Base-by-base conservation (phyloP, 2,797 vertebrate species). In the Anisognathus igniventris region DNA sequence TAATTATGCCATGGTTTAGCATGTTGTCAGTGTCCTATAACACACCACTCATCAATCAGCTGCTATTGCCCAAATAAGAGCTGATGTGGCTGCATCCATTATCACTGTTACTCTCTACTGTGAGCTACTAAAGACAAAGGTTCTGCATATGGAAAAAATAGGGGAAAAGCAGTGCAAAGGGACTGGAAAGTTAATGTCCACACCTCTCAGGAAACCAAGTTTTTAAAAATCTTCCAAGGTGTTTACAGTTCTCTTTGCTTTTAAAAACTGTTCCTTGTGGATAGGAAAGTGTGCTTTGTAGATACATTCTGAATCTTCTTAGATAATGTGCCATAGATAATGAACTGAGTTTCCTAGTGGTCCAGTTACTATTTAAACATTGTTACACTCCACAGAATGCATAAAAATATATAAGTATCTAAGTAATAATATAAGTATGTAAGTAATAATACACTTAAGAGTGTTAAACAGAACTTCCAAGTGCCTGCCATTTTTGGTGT, bases 211-310 rank as follows among this genome's bases (percentile, higher is more conserved):
- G 27, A 70, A 31, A 14, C 2, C 6, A 40, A 3, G 1, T 2
- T 60, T 86, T 62, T 40, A 0, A 6, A 90, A 92, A 39, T 37
- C 27, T 76, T 68, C 14, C 22, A 64, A 40, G 31, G 30, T 14
- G 45, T 76, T 66, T 84, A 33, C 13, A 48, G 25, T 60, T 90
- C 28, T 40, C 0, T 58, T 76, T 70, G 27, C 37, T 65, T 72
- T 86, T 58, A 48, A 72, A 74, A 75, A 7, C 19, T 47, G 2
- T 78, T 78, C 40, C 31, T 60, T 3, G 1, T n/a, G 30, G 44
- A 39, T 65, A 13, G 35, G 31, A 81, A 80, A 48, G n/a, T 18
- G 9, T 0, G 0, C 21, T 48, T 73, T 56, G 37, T 9, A 45
- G 24, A 47, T 56, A 39, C 1, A 6, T 42, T 82, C 18, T 39